These are phyloP conservation scores for Eubucco bourcierii DNA, from an alignment of 2,113 vertebrate genomes.

Conservation along the genomic window DNA sequence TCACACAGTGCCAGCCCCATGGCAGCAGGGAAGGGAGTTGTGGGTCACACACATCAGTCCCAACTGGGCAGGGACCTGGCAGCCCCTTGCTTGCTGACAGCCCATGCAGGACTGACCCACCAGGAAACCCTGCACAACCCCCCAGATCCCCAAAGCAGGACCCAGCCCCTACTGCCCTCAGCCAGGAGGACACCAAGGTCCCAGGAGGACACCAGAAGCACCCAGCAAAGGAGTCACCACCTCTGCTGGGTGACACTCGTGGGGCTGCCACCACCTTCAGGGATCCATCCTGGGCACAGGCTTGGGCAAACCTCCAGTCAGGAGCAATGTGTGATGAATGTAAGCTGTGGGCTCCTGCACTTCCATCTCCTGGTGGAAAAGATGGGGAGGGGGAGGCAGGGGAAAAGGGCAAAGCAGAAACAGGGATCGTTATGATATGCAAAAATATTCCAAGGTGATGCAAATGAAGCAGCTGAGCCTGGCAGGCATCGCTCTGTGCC, in stretches of 20 bases:
- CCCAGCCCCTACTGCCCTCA: not conserved
- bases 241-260: rapidly evolving
- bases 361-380: not conserved
- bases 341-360: rapidly evolving
- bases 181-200: rapidly evolving
- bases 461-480: constrained; percentile 60
- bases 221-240: not conserved
- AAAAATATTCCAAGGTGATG: constrained; percentile 63
- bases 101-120: not conserved
- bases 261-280: not conserved
- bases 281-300: rapidly evolving
- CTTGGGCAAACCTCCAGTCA: not conserved
- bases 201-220: rapidly evolving
- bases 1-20: not conserved
- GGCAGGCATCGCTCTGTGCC: not conserved
- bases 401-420: constrained; percentile 22
- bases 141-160: rapidly evolving
- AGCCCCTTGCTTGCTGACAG: not conserved
- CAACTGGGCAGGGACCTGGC: not conserved
- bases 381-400: not conserved
- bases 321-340: not conserved
- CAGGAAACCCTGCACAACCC: not conserved
- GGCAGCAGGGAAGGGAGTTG: too few species aligned
- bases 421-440: not conserved
- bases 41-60: not conserved